Evolutionary conservation across 1,140 invertebrate genomes (phyloP).

Genomic region (Hycleus cichorii): DNA sequence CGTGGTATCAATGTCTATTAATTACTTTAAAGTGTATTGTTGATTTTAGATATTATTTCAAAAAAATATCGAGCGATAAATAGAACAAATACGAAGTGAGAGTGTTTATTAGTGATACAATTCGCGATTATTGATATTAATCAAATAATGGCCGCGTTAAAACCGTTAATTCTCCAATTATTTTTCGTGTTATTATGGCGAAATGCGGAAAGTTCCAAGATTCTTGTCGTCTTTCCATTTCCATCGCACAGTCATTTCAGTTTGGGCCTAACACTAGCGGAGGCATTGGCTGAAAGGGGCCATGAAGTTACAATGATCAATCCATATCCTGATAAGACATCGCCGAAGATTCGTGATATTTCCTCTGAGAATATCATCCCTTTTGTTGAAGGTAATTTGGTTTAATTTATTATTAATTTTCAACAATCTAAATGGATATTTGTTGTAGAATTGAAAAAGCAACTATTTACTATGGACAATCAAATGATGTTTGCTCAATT

Average conservation of each 20-base stretch:
- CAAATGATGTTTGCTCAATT: too few relatives aligned
- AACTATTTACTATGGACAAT: not conserved
- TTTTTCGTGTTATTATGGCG: not conserved
- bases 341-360: slow-evolving; percentile 1
- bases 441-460: not conserved
- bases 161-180: not conserved
- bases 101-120: too few relatives aligned
- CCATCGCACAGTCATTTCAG: slow-evolving; percentile 2
- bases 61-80: too few relatives aligned
- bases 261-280: not conserved
- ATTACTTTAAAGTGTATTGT: too few relatives aligned
- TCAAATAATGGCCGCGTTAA: not conserved
- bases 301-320: slow-evolving; percentile 44
- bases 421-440: too few relatives aligned
- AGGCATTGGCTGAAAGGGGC: not conserved
- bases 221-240: slow-evolving; percentile 3
- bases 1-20: too few relatives aligned
- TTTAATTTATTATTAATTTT: not conserved
- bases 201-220: not conserved
- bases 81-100: too few relatives aligned
- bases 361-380: not conserved
- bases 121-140: not conserved
- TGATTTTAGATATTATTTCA: too few relatives aligned
- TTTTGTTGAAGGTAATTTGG: slow-evolving; percentile 2
- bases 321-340: slow-evolving; percentile 33